Base-by-base conservation (phyloP, 2,113 vertebrate genomes). In the Scartelaos histophorus region DNA sequence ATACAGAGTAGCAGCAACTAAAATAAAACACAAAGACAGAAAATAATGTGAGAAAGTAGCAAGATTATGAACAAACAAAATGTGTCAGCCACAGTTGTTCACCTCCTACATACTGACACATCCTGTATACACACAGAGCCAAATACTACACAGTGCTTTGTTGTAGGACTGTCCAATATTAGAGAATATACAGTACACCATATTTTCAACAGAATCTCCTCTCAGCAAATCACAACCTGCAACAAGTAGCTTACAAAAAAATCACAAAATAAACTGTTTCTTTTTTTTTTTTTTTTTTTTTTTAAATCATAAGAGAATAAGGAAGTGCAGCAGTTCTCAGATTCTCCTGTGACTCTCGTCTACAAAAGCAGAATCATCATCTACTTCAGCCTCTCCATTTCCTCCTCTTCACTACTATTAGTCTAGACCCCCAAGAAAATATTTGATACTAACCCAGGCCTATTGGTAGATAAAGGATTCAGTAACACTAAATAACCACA, bases 1-100 rank as follows among this genome's bases (percentile, higher is more conserved):
- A 76, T 75, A 82, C 90, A 89, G 88, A 69, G 84, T 90, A 88
- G 81, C 84, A 71, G 76, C 88, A 85, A 80, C 71, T 17, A 73
- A 12, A 66, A 46, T 16, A 22, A 7, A 13, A 47, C 38, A 66
- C 58, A 61, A 22, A 65, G 17, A 65, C 45, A 46, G 19, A 66
- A 5, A 46, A 46, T 43, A 66, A 66, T 22, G 19, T 66, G 19
- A 60, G 58, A 66, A 66, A 13, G 21, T 46, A 21, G n/a, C 3
- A 10, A 16, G n/a, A 19, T 66, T 61, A 34, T 21, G 35, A 45
- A 21, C 34, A n/a, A 66, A n/a, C 35, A 5, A 66, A 66, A 66
- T 47, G 43, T 66, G 29, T 64, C 34, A 38, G 43, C 38, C 21
- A 21, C 64, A 46, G 64, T 66, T 66, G 64, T 66, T 66, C 43